phyloP scores from a whole-genome alignment of 2,888 invertebrate genomes.

The Chalcis sispes region DNA sequence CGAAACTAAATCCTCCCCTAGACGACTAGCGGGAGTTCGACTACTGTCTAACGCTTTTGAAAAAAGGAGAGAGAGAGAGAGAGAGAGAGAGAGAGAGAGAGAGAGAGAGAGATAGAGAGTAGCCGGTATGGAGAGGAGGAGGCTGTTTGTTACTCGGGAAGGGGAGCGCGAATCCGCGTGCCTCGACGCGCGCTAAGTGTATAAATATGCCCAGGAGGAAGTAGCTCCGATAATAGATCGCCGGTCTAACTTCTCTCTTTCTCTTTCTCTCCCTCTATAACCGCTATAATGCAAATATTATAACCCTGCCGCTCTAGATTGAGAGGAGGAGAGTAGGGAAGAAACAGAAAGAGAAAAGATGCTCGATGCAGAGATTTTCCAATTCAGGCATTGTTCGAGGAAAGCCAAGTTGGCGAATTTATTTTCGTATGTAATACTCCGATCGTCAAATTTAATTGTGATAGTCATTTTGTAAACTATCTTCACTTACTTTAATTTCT shows the following conservation, averaged over 20 bases:
- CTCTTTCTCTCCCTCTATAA: conserved; percentile 20
- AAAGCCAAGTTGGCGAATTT: not conserved
- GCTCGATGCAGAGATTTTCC: not conserved
- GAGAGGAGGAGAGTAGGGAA: not conserved
- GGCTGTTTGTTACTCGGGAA: conserved; percentile 56
- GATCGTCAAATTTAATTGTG: too few relatives aligned
- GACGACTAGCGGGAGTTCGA: not conserved
- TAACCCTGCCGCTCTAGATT: too few relatives aligned
- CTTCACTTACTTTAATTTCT: too few relatives aligned
- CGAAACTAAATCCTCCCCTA: too few relatives aligned
- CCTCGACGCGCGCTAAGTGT: conserved; percentile 59
- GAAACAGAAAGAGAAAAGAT: too few relatives aligned
- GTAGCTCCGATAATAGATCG: conserved; percentile 70
- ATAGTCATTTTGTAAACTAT: too few relatives aligned
- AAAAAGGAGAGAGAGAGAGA: not conserved
- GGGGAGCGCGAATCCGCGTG: conserved; percentile 64
- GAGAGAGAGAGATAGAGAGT: not conserved
- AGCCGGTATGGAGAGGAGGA: conserved; percentile 42
- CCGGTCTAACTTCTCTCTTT: conserved; percentile 56
- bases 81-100: not conserved
- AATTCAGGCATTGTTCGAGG: not conserved
- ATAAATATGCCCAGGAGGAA: conserved; percentile 71
- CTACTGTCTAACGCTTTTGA: not conserved
- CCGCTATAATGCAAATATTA: conserved; percentile 29
- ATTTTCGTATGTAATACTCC: too few relatives aligned